phyloP scores from a whole-genome alignment of 2,888 invertebrate species.

The Hesperia comma region DNA sequence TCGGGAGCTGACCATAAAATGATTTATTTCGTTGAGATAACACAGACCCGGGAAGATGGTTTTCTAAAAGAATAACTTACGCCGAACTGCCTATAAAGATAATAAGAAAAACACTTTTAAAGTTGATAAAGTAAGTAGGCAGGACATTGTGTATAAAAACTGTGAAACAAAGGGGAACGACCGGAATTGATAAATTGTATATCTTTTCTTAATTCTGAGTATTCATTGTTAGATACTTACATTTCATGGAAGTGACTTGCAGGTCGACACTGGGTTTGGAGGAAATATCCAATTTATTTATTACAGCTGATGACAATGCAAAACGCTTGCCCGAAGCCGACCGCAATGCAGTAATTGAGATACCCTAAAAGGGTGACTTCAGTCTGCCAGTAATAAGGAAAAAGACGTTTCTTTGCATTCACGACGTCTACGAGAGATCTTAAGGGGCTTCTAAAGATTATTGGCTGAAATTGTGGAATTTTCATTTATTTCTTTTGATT shows the following conservation, averaged over 20 bases:
- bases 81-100: constrained; percentile 16
- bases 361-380: constrained; percentile 33
- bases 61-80: constrained; percentile 45
- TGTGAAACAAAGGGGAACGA: constrained; percentile 25
- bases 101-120: constrained; percentile 44
- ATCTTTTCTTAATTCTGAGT: constrained; percentile 27
- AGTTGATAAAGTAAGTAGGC: constrained; percentile 35
- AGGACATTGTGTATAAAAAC: constrained; percentile 2
- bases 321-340: constrained; percentile 10
- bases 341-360: constrained; percentile 41
- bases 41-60: constrained; percentile 50
- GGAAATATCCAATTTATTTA: constrained; percentile 53
- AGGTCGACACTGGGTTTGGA: constrained; percentile 41
- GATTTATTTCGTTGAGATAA: constrained; percentile 66
- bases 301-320: constrained; percentile 52
- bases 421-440: constrained; percentile 18
- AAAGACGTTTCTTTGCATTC: constrained; percentile 26
- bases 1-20: constrained; percentile 54
- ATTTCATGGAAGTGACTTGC: constrained; percentile 48
- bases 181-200: constrained; percentile 36
- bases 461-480: constrained; percentile 2
- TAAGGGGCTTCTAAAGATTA: constrained; percentile 9
- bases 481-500: constrained; percentile 20
- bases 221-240: constrained; percentile 39
- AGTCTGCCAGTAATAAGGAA: constrained; percentile 28